Evolutionary conservation across 2,797 vertebrate species (phyloP).

Genomic region (Xiphophorus birchmanni): DNA sequence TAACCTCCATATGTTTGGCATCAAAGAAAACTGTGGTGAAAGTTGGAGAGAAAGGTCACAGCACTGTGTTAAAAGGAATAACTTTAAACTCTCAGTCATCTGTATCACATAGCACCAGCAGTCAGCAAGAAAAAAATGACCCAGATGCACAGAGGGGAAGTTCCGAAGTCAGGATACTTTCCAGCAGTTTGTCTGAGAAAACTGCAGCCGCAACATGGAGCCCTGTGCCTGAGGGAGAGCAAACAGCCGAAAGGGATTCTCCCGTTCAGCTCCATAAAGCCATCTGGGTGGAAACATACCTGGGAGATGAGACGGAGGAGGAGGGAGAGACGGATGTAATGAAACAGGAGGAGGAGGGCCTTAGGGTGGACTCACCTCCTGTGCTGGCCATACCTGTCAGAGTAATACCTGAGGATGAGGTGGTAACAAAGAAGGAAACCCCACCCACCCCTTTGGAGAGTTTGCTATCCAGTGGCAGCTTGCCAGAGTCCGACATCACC

Average conservation of each 20-base stretch:
- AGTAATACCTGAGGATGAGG: slow-evolving; percentile 70
- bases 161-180: slow-evolving; percentile 17
- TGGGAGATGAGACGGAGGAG: slow-evolving; percentile 66
- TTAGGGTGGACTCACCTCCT: slow-evolving; percentile 68
- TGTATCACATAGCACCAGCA: slow-evolving; percentile 30
- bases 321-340: slow-evolving; percentile 15
- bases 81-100: slow-evolving; percentile 56
- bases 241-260: slow-evolving; percentile 38
- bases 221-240: slow-evolving; percentile 40
- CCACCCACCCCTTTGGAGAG: slow-evolving; percentile 20
- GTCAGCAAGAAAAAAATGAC: slow-evolving; percentile 18
- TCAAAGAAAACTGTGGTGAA: slow-evolving; percentile 65
- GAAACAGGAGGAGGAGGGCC: slow-evolving; percentile 52
- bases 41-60: slow-evolving; percentile 55
- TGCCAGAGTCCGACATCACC: slow-evolving; percentile 46
- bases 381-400: slow-evolving; percentile 67
- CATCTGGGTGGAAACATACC: slow-evolving; percentile 79
- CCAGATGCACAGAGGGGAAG: slow-evolving; percentile 34
- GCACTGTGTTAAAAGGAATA: slow-evolving; percentile 60
- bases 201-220: neutral
- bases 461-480: slow-evolving; percentile 35
- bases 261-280: slow-evolving; percentile 73
- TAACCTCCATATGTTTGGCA: slow-evolving; percentile 58
- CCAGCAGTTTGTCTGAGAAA: slow-evolving; percentile 32
- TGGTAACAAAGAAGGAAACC: slow-evolving; percentile 12